These are phyloP conservation scores for Hirtodrosophila histrioides DNA, from an alignment of 2,888 invertebrate species.

Conservation along the genomic window DNA sequence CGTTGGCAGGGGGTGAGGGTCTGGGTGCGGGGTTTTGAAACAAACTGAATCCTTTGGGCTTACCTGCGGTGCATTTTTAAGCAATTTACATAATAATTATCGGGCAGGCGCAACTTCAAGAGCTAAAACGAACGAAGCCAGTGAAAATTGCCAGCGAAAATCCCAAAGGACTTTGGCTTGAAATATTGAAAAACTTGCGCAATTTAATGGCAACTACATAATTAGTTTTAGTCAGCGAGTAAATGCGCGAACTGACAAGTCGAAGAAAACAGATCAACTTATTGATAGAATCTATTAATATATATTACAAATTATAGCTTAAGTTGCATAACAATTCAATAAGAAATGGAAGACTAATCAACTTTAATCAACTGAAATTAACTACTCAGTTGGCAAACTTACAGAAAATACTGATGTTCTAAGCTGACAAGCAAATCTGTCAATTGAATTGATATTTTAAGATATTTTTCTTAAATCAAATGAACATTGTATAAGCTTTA, in stretches of 20 bases:
- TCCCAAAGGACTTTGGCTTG: conserved; percentile 15
- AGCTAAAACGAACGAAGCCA: conserved; percentile 6
- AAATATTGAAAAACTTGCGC: conserved; percentile 62
- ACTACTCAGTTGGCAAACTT: background rate
- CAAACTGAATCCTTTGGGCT: conserved; percentile 75
- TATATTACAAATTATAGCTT: background rate
- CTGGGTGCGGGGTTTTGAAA: conserved; percentile 15
- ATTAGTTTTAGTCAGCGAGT: conserved; percentile 46
- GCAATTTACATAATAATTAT: conserved; percentile 81
- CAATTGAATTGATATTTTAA: too few species aligned
- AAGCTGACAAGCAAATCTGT: too few species aligned
- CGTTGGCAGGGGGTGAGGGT: background rate
- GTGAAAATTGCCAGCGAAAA: conserved; percentile 27
- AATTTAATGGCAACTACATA: conserved; percentile 46
- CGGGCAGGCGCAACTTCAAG: conserved; percentile 52
- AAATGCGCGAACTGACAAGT: conserved; percentile 10
- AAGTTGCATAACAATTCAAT: too few species aligned
- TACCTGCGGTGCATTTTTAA: conserved; percentile 78
- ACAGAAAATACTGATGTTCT: background rate
- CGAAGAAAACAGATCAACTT: conserved; percentile 13
- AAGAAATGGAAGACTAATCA: background rate
- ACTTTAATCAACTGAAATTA: too few species aligned
- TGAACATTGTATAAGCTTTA: too few species aligned
- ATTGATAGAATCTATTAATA: conserved; percentile 17
- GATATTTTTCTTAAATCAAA: too few species aligned